Percentiles rank a stretch among this genome's conserved stretches.
Conservation (phyloP, 2,888 invertebrate species). For the Parelbella ahira region DNA sequence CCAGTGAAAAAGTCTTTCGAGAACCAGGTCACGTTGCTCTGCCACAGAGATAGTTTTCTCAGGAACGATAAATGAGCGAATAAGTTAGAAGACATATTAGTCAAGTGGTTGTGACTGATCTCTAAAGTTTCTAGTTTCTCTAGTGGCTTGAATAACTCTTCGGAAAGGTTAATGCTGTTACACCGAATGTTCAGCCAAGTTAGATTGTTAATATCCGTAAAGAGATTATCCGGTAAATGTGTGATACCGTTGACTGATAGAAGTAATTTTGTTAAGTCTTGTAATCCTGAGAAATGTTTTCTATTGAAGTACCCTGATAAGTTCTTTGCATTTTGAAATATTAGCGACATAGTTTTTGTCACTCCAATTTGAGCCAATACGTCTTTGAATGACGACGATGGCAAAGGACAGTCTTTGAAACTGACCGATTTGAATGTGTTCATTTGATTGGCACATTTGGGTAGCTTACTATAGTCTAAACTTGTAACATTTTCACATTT, state of each 20-base stretch:
- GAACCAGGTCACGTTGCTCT: conserved; percentile 84
- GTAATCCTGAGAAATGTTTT: conserved; percentile 80
- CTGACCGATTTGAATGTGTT: conserved; percentile 68
- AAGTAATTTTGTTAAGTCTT: conserved; percentile 75
- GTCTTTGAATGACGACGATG: conserved; percentile 70
- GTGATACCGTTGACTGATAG: conserved; percentile 82
- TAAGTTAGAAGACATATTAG: conserved; percentile 79
- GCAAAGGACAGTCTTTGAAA: conserved; percentile 78
- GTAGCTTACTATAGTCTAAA: conserved; percentile 67
- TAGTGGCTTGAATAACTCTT: conserved; percentile 77
- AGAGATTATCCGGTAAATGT: conserved; percentile 81
- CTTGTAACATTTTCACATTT: conserved; percentile 64
- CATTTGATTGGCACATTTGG: conserved; percentile 64
- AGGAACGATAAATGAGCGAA: conserved; percentile 83
- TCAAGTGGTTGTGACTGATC: conserved; percentile 84
- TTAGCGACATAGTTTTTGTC: conserved; percentile 71
- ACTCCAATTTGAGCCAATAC: conserved; percentile 70
- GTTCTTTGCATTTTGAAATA: conserved; percentile 77
- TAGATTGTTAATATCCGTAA: conserved; percentile 81
- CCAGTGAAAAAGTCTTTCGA: conserved; percentile 83
- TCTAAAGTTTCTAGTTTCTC: conserved; percentile 82
- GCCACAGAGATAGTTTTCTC: conserved; percentile 83
- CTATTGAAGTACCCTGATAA: conserved; percentile 78
- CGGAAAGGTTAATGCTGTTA: conserved; percentile 80
- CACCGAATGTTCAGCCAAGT: conserved; percentile 83